Evolutionary conservation across 1,140 invertebrate genomes (phyloP).

Genomic region (Halictus rubicundus): DNA sequence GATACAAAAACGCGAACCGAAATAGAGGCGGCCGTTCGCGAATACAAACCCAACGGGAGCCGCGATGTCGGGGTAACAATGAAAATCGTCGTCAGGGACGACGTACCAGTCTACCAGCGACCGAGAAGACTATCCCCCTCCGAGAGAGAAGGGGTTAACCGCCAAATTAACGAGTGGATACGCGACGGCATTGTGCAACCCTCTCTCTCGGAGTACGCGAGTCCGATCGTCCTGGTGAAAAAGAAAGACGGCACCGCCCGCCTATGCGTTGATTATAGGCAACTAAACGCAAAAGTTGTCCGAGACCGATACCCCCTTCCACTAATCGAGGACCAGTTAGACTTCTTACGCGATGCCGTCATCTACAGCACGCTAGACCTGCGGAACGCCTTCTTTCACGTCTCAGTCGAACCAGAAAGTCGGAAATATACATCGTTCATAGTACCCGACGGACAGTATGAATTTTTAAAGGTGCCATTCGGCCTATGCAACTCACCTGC

Average conservation of each 20-base stretch:
- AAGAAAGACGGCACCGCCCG: too few species aligned
- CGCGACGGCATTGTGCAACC: too few species aligned
- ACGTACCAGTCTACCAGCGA: background rate
- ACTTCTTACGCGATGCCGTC: too few species aligned
- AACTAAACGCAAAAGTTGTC: too few species aligned
- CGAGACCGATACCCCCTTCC: too few species aligned
- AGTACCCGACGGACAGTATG: background rate
- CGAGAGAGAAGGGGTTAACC: background rate
- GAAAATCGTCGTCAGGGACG: slow-evolving; percentile 7
- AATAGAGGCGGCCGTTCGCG: background rate
- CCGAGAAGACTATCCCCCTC: slow-evolving; percentile 4
- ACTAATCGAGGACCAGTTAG: too few species aligned
- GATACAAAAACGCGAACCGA: too few species aligned
- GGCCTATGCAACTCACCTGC: slow-evolving; percentile 28
- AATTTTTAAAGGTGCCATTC: slow-evolving; percentile 22
- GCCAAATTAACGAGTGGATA: too few species aligned
- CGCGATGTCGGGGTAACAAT: background rate
- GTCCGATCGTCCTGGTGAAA: too few species aligned
- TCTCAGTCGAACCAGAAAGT: background rate
- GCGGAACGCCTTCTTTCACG: slow-evolving; percentile 18
- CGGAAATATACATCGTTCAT: slow-evolving; percentile 18
- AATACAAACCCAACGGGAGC: background rate
- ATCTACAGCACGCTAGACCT: too few species aligned
- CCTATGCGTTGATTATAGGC: too few species aligned
- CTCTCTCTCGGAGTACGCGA: too few species aligned